These are phyloP conservation scores for Dysmachus trigonus DNA, from an alignment of 2,888 invertebrate species.

Conservation along the genomic window DNA sequence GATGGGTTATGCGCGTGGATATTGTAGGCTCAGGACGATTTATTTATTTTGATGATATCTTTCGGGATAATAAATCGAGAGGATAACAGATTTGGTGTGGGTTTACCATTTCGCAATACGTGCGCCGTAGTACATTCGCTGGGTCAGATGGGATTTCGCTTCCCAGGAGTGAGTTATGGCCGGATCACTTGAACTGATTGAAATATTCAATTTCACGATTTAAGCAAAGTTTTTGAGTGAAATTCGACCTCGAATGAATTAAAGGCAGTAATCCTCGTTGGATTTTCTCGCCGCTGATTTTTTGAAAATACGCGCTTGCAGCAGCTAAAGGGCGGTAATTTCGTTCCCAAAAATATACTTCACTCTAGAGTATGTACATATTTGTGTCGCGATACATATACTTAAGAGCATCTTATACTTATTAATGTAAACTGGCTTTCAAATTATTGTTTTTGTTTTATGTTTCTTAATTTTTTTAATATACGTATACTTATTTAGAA, in stretches of 20 bases:
- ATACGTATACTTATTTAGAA: no score
- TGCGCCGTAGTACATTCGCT: neutral
- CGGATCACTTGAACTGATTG: conserved; percentile 41
- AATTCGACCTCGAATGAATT: neutral
- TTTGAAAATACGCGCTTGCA: neutral
- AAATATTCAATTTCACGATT: conserved; percentile 40
- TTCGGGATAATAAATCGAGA: conserved; percentile 53
- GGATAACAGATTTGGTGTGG: conserved; percentile 46
- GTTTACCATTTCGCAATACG: conserved; percentile 29
- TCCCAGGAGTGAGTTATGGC: conserved; percentile 34
- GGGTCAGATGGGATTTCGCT: conserved; percentile 40
- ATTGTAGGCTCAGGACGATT: conserved; percentile 50
- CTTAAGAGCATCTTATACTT: neutral
- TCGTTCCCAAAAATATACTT: neutral
- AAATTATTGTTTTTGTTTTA: no score
- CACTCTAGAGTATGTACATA: neutral
- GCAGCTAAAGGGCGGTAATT: neutral
- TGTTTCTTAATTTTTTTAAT: no score
- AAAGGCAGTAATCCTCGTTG: neutral
- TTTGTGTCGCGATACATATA: neutral
- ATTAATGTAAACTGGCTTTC: no score
- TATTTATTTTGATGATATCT: conserved; percentile 54
- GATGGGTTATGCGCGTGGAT: conserved; percentile 42
- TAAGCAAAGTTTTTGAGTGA: conserved; percentile 11
- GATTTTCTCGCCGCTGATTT: neutral